Evolutionary conservation across 2,888 invertebrate species (phyloP), one percentile per base, ranked within the genome.

Genomic region (Anorthoa munda): DNA sequence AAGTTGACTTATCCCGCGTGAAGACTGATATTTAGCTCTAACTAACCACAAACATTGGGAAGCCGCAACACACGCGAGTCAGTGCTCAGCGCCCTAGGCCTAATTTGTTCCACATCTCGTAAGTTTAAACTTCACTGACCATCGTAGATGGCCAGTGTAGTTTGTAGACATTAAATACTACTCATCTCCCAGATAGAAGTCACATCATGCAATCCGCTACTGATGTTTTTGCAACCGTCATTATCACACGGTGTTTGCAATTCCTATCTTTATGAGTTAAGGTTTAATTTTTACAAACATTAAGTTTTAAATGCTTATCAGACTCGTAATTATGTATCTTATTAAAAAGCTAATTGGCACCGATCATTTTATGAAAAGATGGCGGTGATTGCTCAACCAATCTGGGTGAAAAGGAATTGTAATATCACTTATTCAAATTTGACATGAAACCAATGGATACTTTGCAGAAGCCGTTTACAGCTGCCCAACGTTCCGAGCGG

Each of bases 191-290:
- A 15, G 17, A 26, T n/a, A 50, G 58, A 17, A 0, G 26, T 11
- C 13, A 17, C 26, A 59, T 18, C 15, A 21, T 15, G 26, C 18
- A 31, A 15, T 60, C 3, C 7, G 13, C 46, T 31, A 53, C 21
- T 70, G 7, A 18, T 31, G 53, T 60, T 71, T 60, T 48, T 72
- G 55, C 60, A 50, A 50, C 18, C 3, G 26, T 53, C 21, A 51
- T 61, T 48, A 71, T 48, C 23, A 21, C 7, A 23, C 59, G 48
- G n/a, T 61, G 21, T 56, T 61, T 39, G 23, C 17, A 48, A 48
- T 61, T 46, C 18, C 12, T 39, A 58, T 68, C 58, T 46, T 71
- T 23, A 68, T 61, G 46, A 17, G 7, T 48, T 9, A 26, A 11
- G 26, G 17, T n/a, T 48, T 48, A n/a, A 17, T 13, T 45, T 4